Base-by-base conservation (phyloP, 2,113 vertebrate species). In the Lipophrys pholis region DNA sequence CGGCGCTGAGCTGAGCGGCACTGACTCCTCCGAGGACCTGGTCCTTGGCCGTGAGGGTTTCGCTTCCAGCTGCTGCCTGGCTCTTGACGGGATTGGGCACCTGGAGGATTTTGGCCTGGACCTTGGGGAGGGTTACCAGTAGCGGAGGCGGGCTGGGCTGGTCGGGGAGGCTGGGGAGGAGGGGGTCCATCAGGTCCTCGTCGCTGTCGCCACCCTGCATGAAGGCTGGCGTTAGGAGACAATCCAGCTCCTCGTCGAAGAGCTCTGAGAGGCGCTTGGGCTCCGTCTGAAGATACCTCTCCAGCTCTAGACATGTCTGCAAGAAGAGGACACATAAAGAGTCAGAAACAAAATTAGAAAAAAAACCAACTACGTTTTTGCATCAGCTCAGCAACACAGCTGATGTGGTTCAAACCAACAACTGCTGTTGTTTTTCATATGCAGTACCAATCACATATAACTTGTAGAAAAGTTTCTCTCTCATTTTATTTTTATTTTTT, bases 221-320 rank as follows among this genome's bases (percentile, higher is more conserved):
- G 71, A 96, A 95, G 43, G 96, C 94, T 0, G 96, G 92, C 0
- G 94, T 96, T 50, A 99, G 91, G 71, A 98, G 95, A 42, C 95
- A 94, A 86, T 99, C 97, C 83, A 98, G 89, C 73, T 98, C 96
- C 70, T 97, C 96, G 0, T 97, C 96, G 17, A 99, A 97, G 52
- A 96, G 95, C 87, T 99, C 97, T 0, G 97, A 96, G 80, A 97
- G 96, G 69, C 95, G 93, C 86, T 96, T 94, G 0, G 97, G 97
- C 51, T 99, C 97, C 0, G 97, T 99, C 92, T 98, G 97, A 62
- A 99, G 95, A 85, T 99, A 99, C 60, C 97, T 93, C 91, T 99
- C 97, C 93, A 99, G 84, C 84, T 99, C 97, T 83, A 99, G 93
- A 88, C 97, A 98, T 49, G 97, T 99, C 97, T 99, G 94, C 63